Conservation (phyloP, 1,140 invertebrate species). For the Camponotus vicinus region DNA sequence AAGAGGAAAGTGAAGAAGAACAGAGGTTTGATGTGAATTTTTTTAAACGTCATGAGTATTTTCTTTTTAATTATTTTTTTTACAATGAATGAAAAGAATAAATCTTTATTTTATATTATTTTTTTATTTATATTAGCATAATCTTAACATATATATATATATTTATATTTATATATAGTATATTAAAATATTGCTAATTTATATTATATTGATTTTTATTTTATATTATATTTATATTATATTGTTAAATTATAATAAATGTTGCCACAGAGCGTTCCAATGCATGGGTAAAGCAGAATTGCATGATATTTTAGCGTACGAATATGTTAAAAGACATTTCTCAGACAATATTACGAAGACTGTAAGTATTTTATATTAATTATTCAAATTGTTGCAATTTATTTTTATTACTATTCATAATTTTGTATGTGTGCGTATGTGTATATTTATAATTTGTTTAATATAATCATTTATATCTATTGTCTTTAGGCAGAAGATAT, state of each 20-base stretch:
- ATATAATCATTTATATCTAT: not conserved
- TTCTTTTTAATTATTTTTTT: not conserved
- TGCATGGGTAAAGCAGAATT: not conserved
- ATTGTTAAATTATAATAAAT: not conserved
- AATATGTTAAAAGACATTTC: conserved; percentile 33
- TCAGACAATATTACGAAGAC: not conserved
- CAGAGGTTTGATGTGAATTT: not conserved
- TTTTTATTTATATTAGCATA: not conserved
- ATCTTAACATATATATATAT: not conserved
- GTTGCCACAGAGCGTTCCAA: not conserved
- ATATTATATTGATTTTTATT: not conserved
- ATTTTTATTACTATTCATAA: not conserved
- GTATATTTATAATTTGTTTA: not conserved
- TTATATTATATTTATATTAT: not conserved
- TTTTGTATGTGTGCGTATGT: not conserved
- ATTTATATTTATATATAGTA: too few species aligned
- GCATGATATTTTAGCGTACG: conserved; percentile 5
- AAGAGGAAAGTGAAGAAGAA: not conserved
- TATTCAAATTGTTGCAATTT: conserved; percentile 30
- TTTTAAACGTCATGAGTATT: not conserved
- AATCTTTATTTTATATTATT: not conserved
- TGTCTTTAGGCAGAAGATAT: conserved; percentile 66
- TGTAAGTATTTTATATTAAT: conserved; percentile 29
- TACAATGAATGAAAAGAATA: not conserved
- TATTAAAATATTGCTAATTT: not conserved